Evolutionary conservation across 2,797 vertebrate genomes (phyloP).

Genomic region (Notoglanidium macrostoma): DNA sequence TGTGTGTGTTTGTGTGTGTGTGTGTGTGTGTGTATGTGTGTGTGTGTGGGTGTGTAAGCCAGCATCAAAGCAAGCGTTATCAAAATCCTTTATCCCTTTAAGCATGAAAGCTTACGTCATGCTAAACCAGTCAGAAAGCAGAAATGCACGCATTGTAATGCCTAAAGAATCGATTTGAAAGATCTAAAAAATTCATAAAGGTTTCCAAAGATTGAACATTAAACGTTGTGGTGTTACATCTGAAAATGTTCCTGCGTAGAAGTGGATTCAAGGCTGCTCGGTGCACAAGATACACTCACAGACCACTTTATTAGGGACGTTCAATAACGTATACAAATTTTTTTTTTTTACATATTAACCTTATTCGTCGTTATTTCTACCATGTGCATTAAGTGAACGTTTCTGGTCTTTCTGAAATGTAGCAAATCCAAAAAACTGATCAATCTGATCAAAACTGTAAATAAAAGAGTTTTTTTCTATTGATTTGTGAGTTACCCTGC

Average conservation of each 20-base stretch:
- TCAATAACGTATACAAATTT: no score
- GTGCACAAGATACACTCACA: not conserved
- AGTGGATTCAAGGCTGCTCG: not conserved
- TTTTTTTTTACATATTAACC: not conserved
- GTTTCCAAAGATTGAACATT: not conserved
- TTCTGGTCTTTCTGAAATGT: not conserved
- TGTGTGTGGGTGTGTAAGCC: not conserved
- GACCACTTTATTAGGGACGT: not conserved
- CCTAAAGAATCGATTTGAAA: not conserved
- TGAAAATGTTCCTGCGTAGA: not conserved
- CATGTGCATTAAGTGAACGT: not conserved
- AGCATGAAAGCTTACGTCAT: not conserved
- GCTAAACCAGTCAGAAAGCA: not conserved
- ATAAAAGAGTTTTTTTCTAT: not conserved
- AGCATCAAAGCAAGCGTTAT: conserved; percentile 15
- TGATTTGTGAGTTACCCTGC: not conserved
- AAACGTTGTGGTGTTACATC: not conserved
- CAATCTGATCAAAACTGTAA: not conserved
- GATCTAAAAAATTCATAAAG: conserved; percentile 23
- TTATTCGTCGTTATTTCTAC: not conserved
- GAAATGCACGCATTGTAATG: not conserved
- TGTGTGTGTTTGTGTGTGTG: not conserved
- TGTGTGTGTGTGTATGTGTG: conserved; percentile 3
- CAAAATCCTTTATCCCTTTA: conserved; percentile 3
- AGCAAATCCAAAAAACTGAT: not conserved